Evolutionary conservation across 2,113 vertebrate species (phyloP).

Genomic region (Apeltes quadracus): DNA sequence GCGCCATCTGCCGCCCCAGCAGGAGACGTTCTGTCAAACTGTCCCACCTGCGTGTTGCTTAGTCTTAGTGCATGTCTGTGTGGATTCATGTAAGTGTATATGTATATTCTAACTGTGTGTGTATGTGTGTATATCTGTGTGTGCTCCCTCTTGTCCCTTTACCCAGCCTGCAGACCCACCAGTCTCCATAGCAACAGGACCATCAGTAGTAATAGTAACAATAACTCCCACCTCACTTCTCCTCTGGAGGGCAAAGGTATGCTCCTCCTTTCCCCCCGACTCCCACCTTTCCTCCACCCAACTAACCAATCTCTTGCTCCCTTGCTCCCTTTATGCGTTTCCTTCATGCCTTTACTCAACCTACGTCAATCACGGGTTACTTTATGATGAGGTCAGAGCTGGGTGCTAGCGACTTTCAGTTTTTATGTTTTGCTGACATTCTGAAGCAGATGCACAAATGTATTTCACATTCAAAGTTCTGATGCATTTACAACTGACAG

Average conservation of each 20-base stretch:
- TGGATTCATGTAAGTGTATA: constrained; percentile 19
- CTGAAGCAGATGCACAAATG: neutral
- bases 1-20: constrained; percentile 74
- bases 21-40: constrained; percentile 51
- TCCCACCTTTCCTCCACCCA: neutral
- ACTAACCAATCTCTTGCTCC: constrained; percentile 8
- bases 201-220: constrained; percentile 96
- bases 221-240: constrained; percentile 87
- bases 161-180: constrained; percentile 92
- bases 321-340: constrained; percentile 10
- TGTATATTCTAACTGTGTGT: constrained; percentile 46
- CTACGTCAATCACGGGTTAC: neutral
- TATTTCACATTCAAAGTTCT: constrained; percentile 2
- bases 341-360: neutral
- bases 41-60: constrained; percentile 17
- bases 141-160: constrained; percentile 53
- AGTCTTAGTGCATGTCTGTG: constrained; percentile 38
- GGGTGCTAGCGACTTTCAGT: neutral
- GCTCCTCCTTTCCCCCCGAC: constrained; percentile 78
- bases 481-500: neutral
- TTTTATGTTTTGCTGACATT: neutral
- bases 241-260: constrained; percentile 94
- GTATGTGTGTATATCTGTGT: neutral
- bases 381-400: neutral
- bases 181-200: constrained; percentile 97